Conservation (phyloP, 2,888 invertebrate species). For the Galerucella pusilla region DNA sequence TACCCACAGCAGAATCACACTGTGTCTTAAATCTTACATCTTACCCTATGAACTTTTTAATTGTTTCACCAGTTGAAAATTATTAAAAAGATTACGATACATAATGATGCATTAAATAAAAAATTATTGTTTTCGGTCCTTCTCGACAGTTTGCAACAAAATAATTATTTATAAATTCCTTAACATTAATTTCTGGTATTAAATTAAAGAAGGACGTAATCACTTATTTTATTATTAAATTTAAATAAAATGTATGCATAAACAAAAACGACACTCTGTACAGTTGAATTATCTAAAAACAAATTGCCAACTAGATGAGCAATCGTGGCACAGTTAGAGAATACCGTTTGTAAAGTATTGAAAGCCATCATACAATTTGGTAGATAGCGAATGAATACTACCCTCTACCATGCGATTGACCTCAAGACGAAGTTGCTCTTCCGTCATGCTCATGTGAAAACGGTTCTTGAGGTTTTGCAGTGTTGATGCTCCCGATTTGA, state of each 20-base stretch:
- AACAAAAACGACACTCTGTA: conserved; percentile 30
- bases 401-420: conserved; percentile 95
- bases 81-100: background rate
- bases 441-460: conserved; percentile 94
- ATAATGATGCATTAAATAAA: background rate
- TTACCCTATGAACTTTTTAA: no score
- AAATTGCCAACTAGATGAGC: conserved; percentile 14
- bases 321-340: conserved; percentile 66
- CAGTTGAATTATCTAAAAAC: conserved; percentile 22
- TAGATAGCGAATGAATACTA: conserved; percentile 95
- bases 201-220: background rate
- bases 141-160: background rate
- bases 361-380: conserved; percentile 98
- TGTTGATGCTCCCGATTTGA: conserved; percentile 92
- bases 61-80: background rate
- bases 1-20: no score
- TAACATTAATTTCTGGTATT: conserved; percentile 1
- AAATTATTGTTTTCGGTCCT: background rate
- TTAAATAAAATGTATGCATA: background rate
- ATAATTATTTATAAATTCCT: background rate
- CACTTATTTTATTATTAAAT: background rate
- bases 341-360: conserved; percentile 99
- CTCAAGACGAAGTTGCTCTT: conserved; percentile 91
- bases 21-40: no score
- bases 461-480: conserved; percentile 92